phyloP scores from a whole-genome alignment of 37 sponge, comb jelly and placozoan species.

The Hexactinellida sp. region DNA sequence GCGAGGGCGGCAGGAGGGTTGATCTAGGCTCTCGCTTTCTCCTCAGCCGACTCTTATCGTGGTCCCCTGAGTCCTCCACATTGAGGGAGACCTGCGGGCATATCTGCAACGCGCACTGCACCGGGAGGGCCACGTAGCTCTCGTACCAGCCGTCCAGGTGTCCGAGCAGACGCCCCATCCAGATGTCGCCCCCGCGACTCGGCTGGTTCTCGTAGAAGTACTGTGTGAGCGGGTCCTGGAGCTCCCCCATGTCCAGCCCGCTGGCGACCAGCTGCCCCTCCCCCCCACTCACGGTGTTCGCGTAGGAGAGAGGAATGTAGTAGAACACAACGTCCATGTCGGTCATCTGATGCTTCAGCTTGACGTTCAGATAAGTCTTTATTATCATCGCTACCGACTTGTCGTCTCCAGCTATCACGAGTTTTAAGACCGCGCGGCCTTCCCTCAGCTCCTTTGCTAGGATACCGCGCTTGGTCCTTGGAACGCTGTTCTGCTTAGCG shows the following conservation, averaged over 20 bases:
- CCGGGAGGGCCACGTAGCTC: not conserved
- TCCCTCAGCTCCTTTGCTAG: not conserved
- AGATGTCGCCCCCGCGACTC: not conserved
- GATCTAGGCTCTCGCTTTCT: not conserved
- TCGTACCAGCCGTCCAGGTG: not conserved
- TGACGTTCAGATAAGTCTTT: not conserved
- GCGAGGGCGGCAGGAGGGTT: not conserved
- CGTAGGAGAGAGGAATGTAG: not conserved
- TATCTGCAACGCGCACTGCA: not conserved
- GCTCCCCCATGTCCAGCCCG: not conserved
- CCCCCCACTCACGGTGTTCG: not conserved
- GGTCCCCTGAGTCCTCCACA: not conserved
- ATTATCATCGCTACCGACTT: conserved; percentile 1
- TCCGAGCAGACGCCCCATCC: not conserved
- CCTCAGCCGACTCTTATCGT: not conserved
- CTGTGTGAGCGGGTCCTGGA: not conserved
- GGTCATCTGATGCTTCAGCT: not conserved
- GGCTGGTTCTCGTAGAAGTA: not conserved
- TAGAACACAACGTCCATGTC: not conserved
- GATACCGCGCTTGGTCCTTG: not conserved
- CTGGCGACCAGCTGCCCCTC: not conserved
- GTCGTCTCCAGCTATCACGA: not conserved
- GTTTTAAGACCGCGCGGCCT: not conserved
- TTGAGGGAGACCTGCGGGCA: not conserved
- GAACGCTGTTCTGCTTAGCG: not conserved